Percentiles rank a stretch among this genome's conserved stretches.
Evolutionary conservation across 2,888 invertebrate genomes (phyloP).

Genomic region (Orthonevra nobilis): DNA sequence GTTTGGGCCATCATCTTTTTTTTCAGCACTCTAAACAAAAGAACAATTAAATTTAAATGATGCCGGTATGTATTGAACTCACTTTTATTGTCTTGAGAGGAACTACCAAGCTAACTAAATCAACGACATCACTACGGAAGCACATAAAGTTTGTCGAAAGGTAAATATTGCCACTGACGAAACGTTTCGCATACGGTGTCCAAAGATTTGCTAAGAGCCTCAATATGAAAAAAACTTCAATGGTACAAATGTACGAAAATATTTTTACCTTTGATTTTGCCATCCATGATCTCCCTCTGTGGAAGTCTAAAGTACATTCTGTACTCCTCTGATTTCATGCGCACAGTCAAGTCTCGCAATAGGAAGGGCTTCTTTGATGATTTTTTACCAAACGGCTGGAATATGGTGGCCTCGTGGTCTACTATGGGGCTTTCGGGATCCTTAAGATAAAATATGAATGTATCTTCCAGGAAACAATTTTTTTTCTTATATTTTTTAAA

Average conservation of each 20-base stretch:
- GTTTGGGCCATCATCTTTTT: constrained; percentile 79
- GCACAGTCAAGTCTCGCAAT: constrained; percentile 96
- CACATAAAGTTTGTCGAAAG: constrained; percentile 97
- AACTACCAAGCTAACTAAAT: constrained; percentile 91
- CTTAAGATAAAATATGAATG: constrained; percentile 76
- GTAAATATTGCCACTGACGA: constrained; percentile 93
- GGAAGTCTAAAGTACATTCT: constrained; percentile 92
- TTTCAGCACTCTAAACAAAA: constrained; percentile 77
- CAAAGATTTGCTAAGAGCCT: constrained; percentile 83
- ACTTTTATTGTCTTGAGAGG: constrained; percentile 90
- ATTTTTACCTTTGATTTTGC: constrained; percentile 89
- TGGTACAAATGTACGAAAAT: too few species aligned
- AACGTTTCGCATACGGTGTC: constrained; percentile 96
- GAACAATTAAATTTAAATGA: too few species aligned
- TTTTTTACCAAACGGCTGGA: constrained; percentile 91
- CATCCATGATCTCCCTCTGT: constrained; percentile 94
- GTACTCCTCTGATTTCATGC: constrained; percentile 96
- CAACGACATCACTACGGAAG: constrained; percentile 94
- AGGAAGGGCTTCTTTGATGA: constrained; percentile 93
- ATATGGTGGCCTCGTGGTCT: constrained; percentile 91
- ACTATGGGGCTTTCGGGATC: constrained; percentile 95
- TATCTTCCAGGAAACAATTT: constrained; percentile 10
- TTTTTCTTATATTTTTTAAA: constrained; percentile 35
- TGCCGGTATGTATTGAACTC: too few species aligned
- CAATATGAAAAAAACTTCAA: constrained; percentile 1